Conservation (phyloP, 1,140 invertebrate genomes). For the Parapsyche elsis region DNA sequence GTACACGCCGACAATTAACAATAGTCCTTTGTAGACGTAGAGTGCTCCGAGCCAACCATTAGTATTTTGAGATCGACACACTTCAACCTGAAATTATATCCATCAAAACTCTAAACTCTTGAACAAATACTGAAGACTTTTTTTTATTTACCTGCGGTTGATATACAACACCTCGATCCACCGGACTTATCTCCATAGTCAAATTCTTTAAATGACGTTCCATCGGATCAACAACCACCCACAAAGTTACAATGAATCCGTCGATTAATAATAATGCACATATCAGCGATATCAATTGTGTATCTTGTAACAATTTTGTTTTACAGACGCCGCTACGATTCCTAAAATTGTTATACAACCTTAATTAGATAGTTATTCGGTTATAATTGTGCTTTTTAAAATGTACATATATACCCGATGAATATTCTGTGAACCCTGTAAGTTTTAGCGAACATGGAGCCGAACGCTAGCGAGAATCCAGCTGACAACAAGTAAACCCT, state of each 20-base stretch:
- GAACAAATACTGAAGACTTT: neutral
- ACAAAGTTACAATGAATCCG: conserved; percentile 80
- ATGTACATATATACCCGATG: conserved; percentile 70
- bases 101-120: neutral
- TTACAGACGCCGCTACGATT: conserved; percentile 70
- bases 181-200: conserved; percentile 79
- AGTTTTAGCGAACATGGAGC: conserved; percentile 91
- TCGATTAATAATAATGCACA: conserved; percentile 82
- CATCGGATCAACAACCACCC: conserved; percentile 87
- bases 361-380: conserved; percentile 10
- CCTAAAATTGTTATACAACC: conserved; percentile 58
- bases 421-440: conserved; percentile 90
- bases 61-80: conserved; percentile 87
- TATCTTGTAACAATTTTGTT: conserved; percentile 83
- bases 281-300: conserved; percentile 83
- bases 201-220: conserved; percentile 85
- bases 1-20: conserved; percentile 91
- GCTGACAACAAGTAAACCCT: conserved; percentile 88
- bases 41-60: conserved; percentile 87
- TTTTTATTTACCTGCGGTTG: conserved; percentile 79
- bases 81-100: conserved; percentile 76
- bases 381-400: conserved; percentile 6
- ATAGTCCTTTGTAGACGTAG: conserved; percentile 89
- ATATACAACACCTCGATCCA: conserved; percentile 84
- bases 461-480: conserved; percentile 88